Evolutionary conservation across 2,797 vertebrate species (phyloP), one percentile per base, ranked within the genome.

Genomic region (Oryzias dopingdopingensis): DNA sequence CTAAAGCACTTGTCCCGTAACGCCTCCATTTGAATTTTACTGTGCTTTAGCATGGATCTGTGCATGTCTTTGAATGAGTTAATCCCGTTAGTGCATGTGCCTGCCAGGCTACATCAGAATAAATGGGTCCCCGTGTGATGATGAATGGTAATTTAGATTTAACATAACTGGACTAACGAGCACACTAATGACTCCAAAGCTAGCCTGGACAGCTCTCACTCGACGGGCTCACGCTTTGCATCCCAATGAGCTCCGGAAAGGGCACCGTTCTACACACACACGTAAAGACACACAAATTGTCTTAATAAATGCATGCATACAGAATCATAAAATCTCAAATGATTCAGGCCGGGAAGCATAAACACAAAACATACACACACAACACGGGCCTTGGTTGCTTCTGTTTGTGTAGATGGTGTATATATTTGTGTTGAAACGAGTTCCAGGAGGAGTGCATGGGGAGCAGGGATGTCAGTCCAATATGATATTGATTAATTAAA

Each of bases 141-240:
- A 92, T 93, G 91, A 92, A 92, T 92, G 90, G 88, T 92, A 90
- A 93, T 92, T 91, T 90, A 83, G 89, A 92, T 92, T 92, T 91
- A 92, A 92, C 90, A 91, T 91, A 92, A 92, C 89, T 87, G 85
- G 78, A 88, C 90, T 93, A 92, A 93, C 91, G 91, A 93, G 85
- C 79, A 55, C 73, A 65, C 89, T 92, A 92, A 92, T 91, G 91
- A 91, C 90, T 92, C 89, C 81, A 86, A 89, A 87, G 90, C 86
- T 86, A 86, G 88, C 84, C 86, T 58, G 88, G 87, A 89, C 88
- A 79, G 87, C 86, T 80, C 84, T 82, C 81, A 78, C 75, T 78
- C 73, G 62, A 67, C 20, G 45, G 65, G 61, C 70, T 58, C 76
- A 69, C 67, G 84, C 68, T 75, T 82, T 63, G 88, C 88, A 91